Conservation (phyloP, 1,140 invertebrate genomes). For the Gryon sp. region DNA sequence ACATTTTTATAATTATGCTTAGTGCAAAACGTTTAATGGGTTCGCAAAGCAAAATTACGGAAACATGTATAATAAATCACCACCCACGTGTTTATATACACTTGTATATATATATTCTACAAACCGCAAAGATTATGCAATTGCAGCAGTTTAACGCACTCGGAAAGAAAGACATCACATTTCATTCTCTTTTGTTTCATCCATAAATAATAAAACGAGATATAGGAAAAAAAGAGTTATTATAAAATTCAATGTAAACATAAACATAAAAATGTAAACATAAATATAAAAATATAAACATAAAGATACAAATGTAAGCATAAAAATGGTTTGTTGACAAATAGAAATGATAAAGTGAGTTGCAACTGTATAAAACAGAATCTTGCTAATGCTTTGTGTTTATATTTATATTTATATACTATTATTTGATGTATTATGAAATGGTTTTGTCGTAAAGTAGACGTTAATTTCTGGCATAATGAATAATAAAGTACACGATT, state of each 20-base stretch:
- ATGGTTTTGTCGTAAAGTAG: neutral
- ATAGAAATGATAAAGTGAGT: too few relatives aligned
- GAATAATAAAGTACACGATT: constrained; percentile 16
- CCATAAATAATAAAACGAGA: too few relatives aligned
- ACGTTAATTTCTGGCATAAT: neutral
- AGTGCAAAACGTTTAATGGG: neutral
- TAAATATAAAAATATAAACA: too few relatives aligned
- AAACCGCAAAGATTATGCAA: constrained; percentile 28
- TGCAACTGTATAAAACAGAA: too few relatives aligned
- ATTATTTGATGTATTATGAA: too few relatives aligned
- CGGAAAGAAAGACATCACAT: constrained; percentile 11
- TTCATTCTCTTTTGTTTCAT: too few relatives aligned
- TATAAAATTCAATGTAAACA: too few relatives aligned
- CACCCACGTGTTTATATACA: constrained; percentile 26
- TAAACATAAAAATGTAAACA: too few relatives aligned
- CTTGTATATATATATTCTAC: neutral
- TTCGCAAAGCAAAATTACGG: constrained; percentile 20
- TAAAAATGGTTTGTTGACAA: too few relatives aligned
- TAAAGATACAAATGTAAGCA: too few relatives aligned
- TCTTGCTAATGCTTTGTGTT: too few relatives aligned
- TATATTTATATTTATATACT: neutral
- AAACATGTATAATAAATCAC: constrained; percentile 52
- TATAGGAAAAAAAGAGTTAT: too few relatives aligned
- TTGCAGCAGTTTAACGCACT: constrained; percentile 37
- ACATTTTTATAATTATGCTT: constrained; percentile 2